A percentile compares a stretch with the other conserved stretches of the same genome.
phyloP scores from a whole-genome alignment of 1,140 invertebrate species.

The Scaptodrosophila lebanonensis region DNA sequence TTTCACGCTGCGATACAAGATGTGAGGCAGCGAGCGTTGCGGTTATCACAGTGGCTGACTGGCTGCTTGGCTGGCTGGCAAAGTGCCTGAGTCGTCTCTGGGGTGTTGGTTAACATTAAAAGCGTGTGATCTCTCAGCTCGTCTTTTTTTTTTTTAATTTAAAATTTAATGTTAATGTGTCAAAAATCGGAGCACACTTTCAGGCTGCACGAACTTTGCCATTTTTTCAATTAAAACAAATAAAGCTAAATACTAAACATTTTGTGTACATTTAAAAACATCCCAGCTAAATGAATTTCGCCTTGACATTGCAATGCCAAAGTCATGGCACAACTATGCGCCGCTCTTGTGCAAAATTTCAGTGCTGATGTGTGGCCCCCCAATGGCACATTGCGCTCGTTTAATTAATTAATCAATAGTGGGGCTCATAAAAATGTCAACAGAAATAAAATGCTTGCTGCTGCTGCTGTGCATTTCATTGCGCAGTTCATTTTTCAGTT shows the following conservation, averaged over 20 bases:
- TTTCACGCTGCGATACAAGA: constrained; percentile 52
- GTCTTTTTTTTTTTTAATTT: not conserved
- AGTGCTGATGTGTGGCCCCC: too few species aligned
- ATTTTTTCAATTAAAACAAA: not conserved
- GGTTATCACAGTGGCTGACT: not conserved
- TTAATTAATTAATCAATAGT: constrained; percentile 50
- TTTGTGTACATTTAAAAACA: too few species aligned
- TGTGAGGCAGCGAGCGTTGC: constrained; percentile 1
- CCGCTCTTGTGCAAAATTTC: too few species aligned
- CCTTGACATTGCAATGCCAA: constrained; percentile 50
- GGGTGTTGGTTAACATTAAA: too few species aligned
- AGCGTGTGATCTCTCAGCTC: too few species aligned
- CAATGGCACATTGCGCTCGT: constrained; percentile 23
- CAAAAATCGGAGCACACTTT: constrained; percentile 27
- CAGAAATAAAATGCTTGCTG: constrained; percentile 32
- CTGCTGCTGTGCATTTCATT: too few species aligned
- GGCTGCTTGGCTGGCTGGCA: too few species aligned
- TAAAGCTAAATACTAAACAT: not conserved
- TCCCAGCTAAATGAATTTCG: constrained; percentile 44
- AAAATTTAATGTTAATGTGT: not conserved
- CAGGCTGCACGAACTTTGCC: constrained; percentile 14
- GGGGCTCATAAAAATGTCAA: not conserved
- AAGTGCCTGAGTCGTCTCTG: too few species aligned
- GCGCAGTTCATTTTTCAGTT: constrained; percentile 33
- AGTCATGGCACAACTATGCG: constrained; percentile 41